These are phyloP conservation scores for Lordiphosa clarofinis DNA, from an alignment of 1,140 invertebrate species.

Conservation along the genomic window DNA sequence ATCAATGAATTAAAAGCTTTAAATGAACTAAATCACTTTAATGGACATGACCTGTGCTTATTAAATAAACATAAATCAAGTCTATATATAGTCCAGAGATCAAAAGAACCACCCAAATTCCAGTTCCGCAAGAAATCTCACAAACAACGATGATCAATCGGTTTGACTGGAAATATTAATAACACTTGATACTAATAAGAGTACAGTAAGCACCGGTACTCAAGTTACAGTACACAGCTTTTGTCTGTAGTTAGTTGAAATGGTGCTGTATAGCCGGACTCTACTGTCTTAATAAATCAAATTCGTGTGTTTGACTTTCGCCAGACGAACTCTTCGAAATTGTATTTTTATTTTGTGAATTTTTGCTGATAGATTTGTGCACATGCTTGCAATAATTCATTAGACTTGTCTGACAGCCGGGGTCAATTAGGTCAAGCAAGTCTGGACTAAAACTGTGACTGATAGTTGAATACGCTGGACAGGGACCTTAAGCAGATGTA, in stretches of 20 bases:
- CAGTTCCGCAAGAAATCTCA: constrained; percentile 4
- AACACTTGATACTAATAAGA: neutral
- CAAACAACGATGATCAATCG: constrained; percentile 39
- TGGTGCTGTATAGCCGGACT: neutral
- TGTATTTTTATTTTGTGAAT: constrained; percentile 43
- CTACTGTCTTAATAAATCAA: constrained; percentile 56
- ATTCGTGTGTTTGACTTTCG: constrained; percentile 40
- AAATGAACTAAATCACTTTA: constrained; percentile 38
- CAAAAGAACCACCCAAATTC: constrained; percentile 30
- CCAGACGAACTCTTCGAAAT: constrained; percentile 56
- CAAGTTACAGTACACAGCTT: too few relatives aligned
- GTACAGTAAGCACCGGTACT: constrained; percentile 1
- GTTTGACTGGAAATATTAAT: constrained; percentile 11
- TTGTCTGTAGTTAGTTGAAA: neutral
- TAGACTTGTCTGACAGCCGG: constrained; percentile 38
- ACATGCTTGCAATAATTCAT: constrained; percentile 71
- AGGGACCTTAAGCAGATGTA: too few relatives aligned
- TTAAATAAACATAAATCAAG: constrained; percentile 49
- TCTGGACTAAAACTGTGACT: too few relatives aligned
- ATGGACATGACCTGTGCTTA: constrained; percentile 41
- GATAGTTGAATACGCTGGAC: too few relatives aligned
- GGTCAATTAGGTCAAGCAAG: constrained; percentile 31
- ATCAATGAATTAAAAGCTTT: too few relatives aligned
- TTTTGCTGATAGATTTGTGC: constrained; percentile 66
- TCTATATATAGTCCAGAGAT: constrained; percentile 37